Evolutionary conservation across 2,888 invertebrate species (phyloP).

Genomic region (Callimorpha dominula): DNA sequence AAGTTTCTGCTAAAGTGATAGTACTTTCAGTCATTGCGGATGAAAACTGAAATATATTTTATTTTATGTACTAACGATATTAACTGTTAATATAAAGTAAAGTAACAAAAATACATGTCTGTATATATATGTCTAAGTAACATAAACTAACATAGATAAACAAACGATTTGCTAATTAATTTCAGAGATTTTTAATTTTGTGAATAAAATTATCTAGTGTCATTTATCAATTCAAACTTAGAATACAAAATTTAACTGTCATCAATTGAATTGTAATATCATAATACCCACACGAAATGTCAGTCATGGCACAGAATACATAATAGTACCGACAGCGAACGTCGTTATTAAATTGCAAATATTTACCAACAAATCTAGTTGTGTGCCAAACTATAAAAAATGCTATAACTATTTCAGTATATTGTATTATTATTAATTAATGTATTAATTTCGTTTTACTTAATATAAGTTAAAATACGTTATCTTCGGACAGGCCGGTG

Average conservation of each 20-base stretch:
- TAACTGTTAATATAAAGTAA: background rate
- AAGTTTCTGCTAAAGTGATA: too few species aligned
- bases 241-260: background rate
- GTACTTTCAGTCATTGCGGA: too few species aligned
- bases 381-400: slow-evolving; percentile 11
- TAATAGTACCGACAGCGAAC: background rate
- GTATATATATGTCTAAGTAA: background rate
- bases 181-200: background rate
- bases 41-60: too few species aligned
- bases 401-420: background rate
- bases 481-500: slow-evolving; percentile 78
- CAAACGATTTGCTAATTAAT: background rate
- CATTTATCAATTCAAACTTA: background rate
- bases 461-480: slow-evolving; percentile 47
- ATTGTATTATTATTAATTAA: slow-evolving; percentile 23
- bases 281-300: background rate
- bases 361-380: slow-evolving; percentile 8
- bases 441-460: slow-evolving; percentile 22
- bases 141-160: background rate
- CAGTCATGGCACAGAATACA: background rate
- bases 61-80: too few species aligned
- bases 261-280: background rate
- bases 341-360: background rate
- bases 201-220: background rate
- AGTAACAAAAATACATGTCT: background rate